These are phyloP conservation scores for Archilochus colubris DNA, from an alignment of 2,113 vertebrate species.

Conservation along the genomic window DNA sequence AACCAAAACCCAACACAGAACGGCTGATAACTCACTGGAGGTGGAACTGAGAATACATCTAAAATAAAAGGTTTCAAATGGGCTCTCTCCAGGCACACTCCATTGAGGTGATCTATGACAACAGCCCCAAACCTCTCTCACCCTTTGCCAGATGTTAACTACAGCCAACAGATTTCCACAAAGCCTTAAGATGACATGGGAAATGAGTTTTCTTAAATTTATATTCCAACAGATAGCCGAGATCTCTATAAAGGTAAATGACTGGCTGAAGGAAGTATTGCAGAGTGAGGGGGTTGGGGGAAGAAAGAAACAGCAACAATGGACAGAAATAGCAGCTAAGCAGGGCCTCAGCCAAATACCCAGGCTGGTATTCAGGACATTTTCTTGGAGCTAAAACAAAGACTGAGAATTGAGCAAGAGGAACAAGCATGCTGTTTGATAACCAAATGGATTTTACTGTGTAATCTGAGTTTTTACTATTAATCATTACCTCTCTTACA, in stretches of 20 bases:
- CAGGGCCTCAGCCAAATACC: not conserved
- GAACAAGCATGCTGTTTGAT: not conserved
- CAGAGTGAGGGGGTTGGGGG: not conserved
- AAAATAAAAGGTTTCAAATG: not conserved
- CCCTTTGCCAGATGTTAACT: not conserved
- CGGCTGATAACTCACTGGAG: not conserved
- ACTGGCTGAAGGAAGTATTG: not conserved
- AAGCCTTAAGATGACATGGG: not conserved
- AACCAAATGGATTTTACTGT: not conserved
- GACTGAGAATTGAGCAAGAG: not conserved
- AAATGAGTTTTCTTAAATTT: not conserved
- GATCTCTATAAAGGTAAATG: not conserved
- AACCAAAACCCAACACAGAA: not conserved
- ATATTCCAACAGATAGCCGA: not conserved
- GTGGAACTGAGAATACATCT: not conserved
- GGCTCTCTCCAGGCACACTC: not conserved
- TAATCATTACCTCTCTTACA: not conserved
- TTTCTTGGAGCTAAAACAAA: not conserved
- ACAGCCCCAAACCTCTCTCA: not conserved
- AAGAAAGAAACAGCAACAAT: not conserved
- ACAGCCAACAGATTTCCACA: not conserved
- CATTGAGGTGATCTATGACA: accelerated
- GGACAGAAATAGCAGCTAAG: not conserved
- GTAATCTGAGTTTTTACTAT: not conserved
- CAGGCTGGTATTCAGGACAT: not conserved